Base-by-base conservation (phyloP, 1,140 invertebrate species). In the Euwallacea fornicatus region DNA sequence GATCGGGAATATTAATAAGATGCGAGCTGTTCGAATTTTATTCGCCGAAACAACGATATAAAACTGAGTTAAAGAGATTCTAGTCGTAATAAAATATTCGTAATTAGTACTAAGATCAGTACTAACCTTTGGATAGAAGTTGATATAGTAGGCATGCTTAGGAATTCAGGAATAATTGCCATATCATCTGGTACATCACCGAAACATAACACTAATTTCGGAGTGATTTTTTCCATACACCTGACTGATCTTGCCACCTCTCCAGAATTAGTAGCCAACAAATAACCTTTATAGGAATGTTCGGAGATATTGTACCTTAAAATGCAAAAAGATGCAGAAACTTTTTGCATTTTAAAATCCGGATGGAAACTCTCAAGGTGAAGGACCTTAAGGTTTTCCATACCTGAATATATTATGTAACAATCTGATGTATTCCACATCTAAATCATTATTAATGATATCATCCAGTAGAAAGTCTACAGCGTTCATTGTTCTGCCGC, bases 381-480 rank as follows among this genome's bases (percentile, higher is more conserved):
- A 9, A 41, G n/a, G n/a, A n/a, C n/a, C n/a, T n/a, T n/a, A n/a
- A n/a, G n/a, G 13, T 46, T 65, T 16, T 41, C 71, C 56, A 68
- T 69, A 78, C 75, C 72, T 71, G 55, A 76, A 81, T 2, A 74
- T 42, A 8, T 79, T 46, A 70, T 89, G 87, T 53, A 86, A 74
- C n/a, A 89, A 75, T 44, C 81, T 77, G 43, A 88, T 75, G 62
- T 85, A 83, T 72, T 89, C 88, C 0, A 80, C 81, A 75, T 89
- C 87, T 7, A 87, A 74, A 0, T 85, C 83, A 71, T 84, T 83
- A 21, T 82, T 86, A 68, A 85, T 84, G 15, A 92, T 79, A 65
- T 89, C 85, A 69, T 89, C 82, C 7, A 97, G 82, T 50, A 96
- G 83, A 59, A 79, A 79, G 46, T 88, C 82, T 0, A 96, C 85